A percentile compares a stretch with the other conserved stretches of the same genome.
phyloP scores from a whole-genome alignment of 2,797 vertebrate genomes.

The Zenarchopterus dispar region DNA sequence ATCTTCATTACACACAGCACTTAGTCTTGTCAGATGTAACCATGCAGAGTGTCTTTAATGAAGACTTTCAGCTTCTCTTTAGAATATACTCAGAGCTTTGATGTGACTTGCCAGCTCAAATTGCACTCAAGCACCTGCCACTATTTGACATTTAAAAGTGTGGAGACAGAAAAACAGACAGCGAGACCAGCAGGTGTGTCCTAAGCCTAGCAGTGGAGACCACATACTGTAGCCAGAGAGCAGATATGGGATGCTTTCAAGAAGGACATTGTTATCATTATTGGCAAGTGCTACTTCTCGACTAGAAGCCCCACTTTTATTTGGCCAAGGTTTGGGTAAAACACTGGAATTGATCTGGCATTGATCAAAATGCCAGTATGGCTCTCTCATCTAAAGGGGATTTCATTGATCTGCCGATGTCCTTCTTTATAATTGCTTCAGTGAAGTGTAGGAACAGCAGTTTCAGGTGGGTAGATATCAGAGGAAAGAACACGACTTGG shows the following conservation, averaged over 20 bases:
- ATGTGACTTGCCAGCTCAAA: slow-evolving; percentile 77
- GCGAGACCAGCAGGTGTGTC: slow-evolving; percentile 66
- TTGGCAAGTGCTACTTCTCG: slow-evolving; percentile 50
- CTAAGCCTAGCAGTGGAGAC: slow-evolving; percentile 46
- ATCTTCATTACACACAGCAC: slow-evolving; percentile 68
- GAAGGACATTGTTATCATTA: slow-evolving; percentile 58
- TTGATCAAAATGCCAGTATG: slow-evolving; percentile 71
- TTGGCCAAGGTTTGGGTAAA: slow-evolving; percentile 70
- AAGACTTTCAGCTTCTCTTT: slow-evolving; percentile 71
- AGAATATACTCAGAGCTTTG: slow-evolving; percentile 74
- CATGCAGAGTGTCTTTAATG: slow-evolving; percentile 76
- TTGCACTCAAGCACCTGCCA: slow-evolving; percentile 79
- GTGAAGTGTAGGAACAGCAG: slow-evolving; percentile 73
- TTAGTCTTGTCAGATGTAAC: slow-evolving; percentile 75
- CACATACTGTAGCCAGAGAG: slow-evolving; percentile 59
- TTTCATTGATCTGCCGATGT: slow-evolving; percentile 78
- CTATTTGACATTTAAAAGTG: slow-evolving; percentile 63
- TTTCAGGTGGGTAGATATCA: slow-evolving; percentile 72
- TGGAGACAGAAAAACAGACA: slow-evolving; percentile 36
- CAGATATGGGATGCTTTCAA: slow-evolving; percentile 45
- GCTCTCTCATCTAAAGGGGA: slow-evolving; percentile 74
- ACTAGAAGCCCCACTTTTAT: slow-evolving; percentile 65
- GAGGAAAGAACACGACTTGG: slow-evolving; percentile 65
- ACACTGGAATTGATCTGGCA: slow-evolving; percentile 69
- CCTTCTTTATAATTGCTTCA: slow-evolving; percentile 76